These are phyloP conservation scores for Hybos culiciformis DNA, from an alignment of 2,888 invertebrate species.

Conservation along the genomic window DNA sequence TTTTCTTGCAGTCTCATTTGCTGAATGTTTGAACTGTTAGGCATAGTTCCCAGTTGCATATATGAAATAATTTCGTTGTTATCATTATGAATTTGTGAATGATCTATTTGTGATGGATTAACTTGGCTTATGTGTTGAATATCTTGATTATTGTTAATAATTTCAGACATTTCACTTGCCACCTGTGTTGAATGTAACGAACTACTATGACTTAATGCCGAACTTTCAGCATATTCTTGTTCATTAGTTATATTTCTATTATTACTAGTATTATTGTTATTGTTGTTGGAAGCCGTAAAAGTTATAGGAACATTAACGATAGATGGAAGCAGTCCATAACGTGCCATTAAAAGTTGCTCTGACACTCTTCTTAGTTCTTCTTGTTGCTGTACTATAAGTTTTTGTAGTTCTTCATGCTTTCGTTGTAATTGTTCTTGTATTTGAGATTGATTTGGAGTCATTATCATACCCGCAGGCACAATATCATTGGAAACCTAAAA, in stretches of 20 bases:
- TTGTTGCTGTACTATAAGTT: slow-evolving; percentile 71
- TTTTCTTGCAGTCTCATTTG: slow-evolving; percentile 30
- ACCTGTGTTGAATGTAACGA: too few species aligned
- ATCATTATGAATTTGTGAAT: slow-evolving; percentile 7
- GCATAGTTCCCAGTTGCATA: slow-evolving; percentile 30
- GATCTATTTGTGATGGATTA: background rate
- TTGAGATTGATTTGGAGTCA: slow-evolving; percentile 44
- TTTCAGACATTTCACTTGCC: too few species aligned
- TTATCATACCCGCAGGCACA: slow-evolving; percentile 34
- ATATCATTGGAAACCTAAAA: slow-evolving; percentile 22
- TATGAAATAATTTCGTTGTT: slow-evolving; percentile 26
- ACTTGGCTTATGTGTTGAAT: background rate
- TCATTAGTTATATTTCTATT: background rate
- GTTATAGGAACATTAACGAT: slow-evolving; percentile 21
- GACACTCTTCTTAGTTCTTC: slow-evolving; percentile 73
- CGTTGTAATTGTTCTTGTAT: slow-evolving; percentile 61
- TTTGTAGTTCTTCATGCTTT: slow-evolving; percentile 75
- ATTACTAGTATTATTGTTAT: slow-evolving; percentile 7
- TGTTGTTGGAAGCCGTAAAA: slow-evolving; percentile 14
- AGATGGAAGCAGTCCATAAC: slow-evolving; percentile 52
- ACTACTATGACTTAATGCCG: too few species aligned
- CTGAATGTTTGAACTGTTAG: slow-evolving; percentile 20
- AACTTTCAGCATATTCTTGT: too few species aligned
- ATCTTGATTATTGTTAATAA: too few species aligned
- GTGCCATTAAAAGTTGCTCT: slow-evolving; percentile 71